Base-by-base conservation (phyloP, 2,888 invertebrate genomes). In the Helobdella robusta region DNA sequence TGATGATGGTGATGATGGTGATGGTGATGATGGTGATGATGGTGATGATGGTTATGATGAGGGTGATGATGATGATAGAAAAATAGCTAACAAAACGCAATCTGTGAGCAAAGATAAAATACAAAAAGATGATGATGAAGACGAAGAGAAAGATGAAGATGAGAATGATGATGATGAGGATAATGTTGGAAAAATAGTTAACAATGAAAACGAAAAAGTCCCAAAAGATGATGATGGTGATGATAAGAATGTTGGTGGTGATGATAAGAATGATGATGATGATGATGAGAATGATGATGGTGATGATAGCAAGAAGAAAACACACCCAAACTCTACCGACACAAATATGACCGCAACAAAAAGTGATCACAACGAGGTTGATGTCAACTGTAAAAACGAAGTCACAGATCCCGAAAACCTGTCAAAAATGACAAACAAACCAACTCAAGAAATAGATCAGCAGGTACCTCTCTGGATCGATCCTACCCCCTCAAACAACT, bases 81-180 rank as follows among this genome's bases (percentile, higher is more conserved):
- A n/a, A n/a, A n/a, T n/a, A n/a, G n/a, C n/a, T n/a, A n/a, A n/a
- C n/a, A n/a, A n/a, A n/a, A n/a, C n/a, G n/a, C n/a, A n/a, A n/a
- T n/a, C n/a, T n/a, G n/a, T n/a, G n/a, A n/a, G n/a, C n/a, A n/a
- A n/a, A n/a, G n/a, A n/a, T n/a, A n/a, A n/a, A n/a, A n/a, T n/a
- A n/a, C n/a, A n/a, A n/a, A n/a, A 50, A 8, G 50, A 50, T 50
- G n/a, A 50, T 50, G 5, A 50, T 50, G 56, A 56, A 23, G 56
- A 56, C 30, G 56, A 56, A 28, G 56, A 56, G 5, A n/a, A 30
- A 8, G n/a, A 56, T 56, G 56, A 6, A 8, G 5, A 6, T 56
- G 32, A 56, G 23, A 30, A 56, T 56, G 32, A 56, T 28, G 56
- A 28, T 56, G 56, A 56, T 56, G 56, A 25, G 23, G 28, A 6